These are phyloP conservation scores for Oncorhynchus gorbuscha DNA, from an alignment of 2,113 vertebrate genomes.

Conservation along the genomic window DNA sequence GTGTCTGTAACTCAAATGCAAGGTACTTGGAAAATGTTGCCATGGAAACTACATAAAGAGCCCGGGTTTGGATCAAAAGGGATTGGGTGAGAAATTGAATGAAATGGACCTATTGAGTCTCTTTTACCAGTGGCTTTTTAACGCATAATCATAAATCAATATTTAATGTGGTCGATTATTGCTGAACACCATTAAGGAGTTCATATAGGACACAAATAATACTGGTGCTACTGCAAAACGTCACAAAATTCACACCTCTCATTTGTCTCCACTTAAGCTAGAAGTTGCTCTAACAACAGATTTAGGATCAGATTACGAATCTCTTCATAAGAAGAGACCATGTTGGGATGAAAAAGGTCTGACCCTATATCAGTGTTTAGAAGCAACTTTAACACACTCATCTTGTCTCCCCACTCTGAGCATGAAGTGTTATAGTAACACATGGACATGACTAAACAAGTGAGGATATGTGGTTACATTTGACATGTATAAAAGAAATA, in stretches of 20 bases:
- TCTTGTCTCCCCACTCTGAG: not conserved
- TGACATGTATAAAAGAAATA: too few species aligned
- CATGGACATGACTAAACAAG: not conserved
- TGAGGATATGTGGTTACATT: not conserved
- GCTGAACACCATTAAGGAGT: conserved; percentile 13
- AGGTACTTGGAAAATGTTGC: conserved; percentile 64
- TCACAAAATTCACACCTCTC: not conserved
- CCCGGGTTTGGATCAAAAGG: conserved; percentile 52
- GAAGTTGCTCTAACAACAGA: conserved; percentile 5
- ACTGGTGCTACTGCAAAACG: not conserved
- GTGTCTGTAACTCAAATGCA: conserved; percentile 62
- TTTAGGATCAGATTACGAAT: conserved; percentile 12
- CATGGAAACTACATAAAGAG: conserved; percentile 72
- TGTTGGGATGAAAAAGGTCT: not conserved
- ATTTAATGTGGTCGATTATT: conserved; percentile 33
- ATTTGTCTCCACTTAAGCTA: conserved; percentile 3
- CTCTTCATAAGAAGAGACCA: not conserved
- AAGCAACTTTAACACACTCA: not conserved
- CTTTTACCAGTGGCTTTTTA: conserved; percentile 38
- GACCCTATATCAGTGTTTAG: not conserved
- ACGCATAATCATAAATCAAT: conserved; percentile 33
- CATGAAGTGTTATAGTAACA: not conserved
- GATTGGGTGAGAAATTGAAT: conserved; percentile 62
- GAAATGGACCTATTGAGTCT: conserved; percentile 48
- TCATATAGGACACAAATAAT: not conserved